phyloP scores from a whole-genome alignment of 2,797 vertebrate species.

The Myiotriccus ornatus region DNA sequence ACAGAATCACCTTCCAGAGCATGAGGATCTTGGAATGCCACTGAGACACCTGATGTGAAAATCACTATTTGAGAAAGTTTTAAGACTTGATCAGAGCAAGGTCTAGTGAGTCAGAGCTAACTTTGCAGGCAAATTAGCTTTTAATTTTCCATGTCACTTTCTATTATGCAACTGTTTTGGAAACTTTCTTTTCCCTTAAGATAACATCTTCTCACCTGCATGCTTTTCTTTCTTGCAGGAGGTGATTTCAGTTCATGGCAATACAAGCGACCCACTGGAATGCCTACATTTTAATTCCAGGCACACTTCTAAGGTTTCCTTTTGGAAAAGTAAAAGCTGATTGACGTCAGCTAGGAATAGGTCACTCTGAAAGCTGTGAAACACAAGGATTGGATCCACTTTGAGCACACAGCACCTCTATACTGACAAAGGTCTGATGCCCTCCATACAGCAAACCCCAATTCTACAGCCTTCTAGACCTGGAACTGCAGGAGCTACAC shows the following conservation, averaged over 20 bases:
- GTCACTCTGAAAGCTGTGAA: neutral
- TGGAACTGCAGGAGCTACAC: neutral
- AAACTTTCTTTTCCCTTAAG: constrained; percentile 15
- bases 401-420: neutral
- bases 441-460: neutral
- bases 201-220: neutral
- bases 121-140: neutral
- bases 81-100: neutral
- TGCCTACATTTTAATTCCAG: neutral
- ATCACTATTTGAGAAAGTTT: neutral
- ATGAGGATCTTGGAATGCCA: neutral
- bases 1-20: neutral
- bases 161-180: neutral
- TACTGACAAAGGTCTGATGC: neutral
- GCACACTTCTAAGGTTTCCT: neutral
- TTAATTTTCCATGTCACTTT: constrained; percentile 14
- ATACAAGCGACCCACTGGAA: neutral
- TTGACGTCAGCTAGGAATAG: neutral
- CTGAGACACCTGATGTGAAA: neutral
- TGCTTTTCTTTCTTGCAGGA: neutral
- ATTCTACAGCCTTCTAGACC: neutral
- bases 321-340: neutral
- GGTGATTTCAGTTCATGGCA: neutral
- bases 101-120: constrained; percentile 5
- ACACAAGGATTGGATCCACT: neutral